Conservation (phyloP, 23 tunicate species). For the Styela clava region DNA sequence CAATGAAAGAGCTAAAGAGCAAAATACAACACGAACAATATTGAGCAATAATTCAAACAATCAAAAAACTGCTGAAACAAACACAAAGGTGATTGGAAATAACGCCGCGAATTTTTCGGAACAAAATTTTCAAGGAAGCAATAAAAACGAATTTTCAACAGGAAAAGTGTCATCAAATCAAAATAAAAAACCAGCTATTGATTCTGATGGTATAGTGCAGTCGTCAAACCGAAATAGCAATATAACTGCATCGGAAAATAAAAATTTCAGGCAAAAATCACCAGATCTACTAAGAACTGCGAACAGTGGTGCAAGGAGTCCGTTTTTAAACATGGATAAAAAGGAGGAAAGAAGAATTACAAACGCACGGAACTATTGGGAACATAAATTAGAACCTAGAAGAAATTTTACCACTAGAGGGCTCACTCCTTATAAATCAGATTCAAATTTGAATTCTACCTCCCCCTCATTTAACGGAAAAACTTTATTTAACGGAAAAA, state of each 20-base stretch:
- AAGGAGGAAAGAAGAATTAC: neutral
- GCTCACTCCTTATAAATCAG: neutral
- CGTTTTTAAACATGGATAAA: neutral
- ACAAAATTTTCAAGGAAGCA: neutral
- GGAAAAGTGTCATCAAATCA: neutral
- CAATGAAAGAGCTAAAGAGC: no score
- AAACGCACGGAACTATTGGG: conserved; percentile 5
- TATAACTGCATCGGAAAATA: neutral
- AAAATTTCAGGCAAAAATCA: neutral
- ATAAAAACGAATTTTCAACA: neutral
- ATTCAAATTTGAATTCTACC: neutral
- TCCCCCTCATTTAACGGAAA: neutral
- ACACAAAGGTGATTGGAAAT: neutral
- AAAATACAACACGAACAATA: neutral
- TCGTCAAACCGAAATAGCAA: neutral
- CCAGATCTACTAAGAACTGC: neutral
- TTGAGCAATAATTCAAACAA: neutral
- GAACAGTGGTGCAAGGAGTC: neutral
- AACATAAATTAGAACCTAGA: neutral
- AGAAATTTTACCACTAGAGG: neutral
- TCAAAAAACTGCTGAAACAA: neutral
- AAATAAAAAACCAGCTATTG: neutral
- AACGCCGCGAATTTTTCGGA: neutral
- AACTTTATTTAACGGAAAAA: no score
- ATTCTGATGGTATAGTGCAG: neutral